phyloP scores from a whole-genome alignment of 2,113 vertebrate species.

The Diadophis punctatus region DNA sequence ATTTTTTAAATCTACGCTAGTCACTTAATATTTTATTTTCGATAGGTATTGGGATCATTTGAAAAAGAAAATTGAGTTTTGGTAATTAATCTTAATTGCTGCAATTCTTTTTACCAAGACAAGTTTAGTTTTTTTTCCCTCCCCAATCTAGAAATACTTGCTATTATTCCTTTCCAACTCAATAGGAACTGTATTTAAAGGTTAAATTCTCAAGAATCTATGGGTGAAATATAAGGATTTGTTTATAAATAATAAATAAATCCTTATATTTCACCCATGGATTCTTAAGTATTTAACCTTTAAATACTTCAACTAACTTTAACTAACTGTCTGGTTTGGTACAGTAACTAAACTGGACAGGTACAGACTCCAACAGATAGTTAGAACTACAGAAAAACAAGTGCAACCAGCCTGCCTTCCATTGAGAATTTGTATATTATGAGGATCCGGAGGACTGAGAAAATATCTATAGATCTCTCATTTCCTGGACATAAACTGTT shows the following conservation, averaged over 20 bases:
- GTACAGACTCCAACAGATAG: not conserved
- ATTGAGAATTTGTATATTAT: not conserved
- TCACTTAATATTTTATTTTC: not conserved
- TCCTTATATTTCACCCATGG: not conserved
- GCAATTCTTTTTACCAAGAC: not conserved
- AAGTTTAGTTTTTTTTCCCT: not conserved
- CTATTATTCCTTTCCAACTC: not conserved
- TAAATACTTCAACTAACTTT: not conserved
- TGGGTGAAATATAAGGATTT: not conserved
- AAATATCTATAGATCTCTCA: not conserved
- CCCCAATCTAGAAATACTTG: not conserved
- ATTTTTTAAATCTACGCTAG: not conserved
- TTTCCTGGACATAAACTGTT: not conserved
- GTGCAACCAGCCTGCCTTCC: not conserved
- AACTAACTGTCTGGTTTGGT: not conserved
- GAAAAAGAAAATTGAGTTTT: not conserved
- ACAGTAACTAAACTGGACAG: not conserved
- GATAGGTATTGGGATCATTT: not conserved
- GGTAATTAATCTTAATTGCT: not conserved
- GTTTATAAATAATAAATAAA: not conserved
- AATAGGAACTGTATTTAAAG: not conserved
- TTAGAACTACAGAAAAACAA: not conserved
- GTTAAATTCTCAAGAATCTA: not conserved
- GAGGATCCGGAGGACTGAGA: not conserved
- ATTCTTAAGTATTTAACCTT: not conserved